Evolutionary conservation across 2,888 invertebrate genomes (phyloP).

Genomic region (Tuberolachnus salignus): DNA sequence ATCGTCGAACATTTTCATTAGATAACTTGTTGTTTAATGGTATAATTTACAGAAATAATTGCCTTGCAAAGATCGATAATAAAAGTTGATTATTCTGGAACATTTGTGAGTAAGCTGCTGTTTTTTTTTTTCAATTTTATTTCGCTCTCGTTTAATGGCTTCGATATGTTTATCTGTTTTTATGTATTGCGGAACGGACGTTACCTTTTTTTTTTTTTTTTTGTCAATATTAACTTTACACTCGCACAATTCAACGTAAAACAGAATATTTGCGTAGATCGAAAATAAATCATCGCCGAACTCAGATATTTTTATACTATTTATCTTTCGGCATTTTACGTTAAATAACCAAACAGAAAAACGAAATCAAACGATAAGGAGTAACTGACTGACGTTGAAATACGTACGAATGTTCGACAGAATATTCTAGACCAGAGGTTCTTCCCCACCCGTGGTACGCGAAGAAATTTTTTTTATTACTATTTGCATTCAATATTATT

Average conservation of each 20-base stretch:
- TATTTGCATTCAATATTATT: too few species aligned
- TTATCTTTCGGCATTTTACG: constrained; percentile 25
- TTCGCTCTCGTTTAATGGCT: constrained; percentile 15
- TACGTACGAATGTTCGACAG: too few species aligned
- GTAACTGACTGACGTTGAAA: background rate
- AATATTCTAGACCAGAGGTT: too few species aligned
- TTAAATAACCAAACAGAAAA: constrained; percentile 19
- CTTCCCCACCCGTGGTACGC: too few species aligned
- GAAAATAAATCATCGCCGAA: constrained; percentile 22
- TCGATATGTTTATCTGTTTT: constrained; percentile 20
- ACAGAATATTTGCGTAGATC: constrained; percentile 18
- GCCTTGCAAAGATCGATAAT: constrained; percentile 28
- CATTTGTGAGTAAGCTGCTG: background rate
- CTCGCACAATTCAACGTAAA: constrained; percentile 10
- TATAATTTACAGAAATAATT: constrained; percentile 35
- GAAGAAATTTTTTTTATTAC: too few species aligned
- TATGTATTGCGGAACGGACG: constrained; percentile 10
- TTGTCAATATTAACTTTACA: constrained; percentile 8
- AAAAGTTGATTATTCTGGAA: constrained; percentile 20
- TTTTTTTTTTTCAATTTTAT: constrained; percentile 24
- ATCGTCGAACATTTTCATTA: constrained; percentile 3
- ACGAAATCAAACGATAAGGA: constrained; percentile 4
- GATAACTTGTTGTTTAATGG: constrained; percentile 23
- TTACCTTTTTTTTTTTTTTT: too few species aligned
- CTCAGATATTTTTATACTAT: background rate